phyloP scores from a whole-genome alignment of 2,113 vertebrate species.

The Barnardius zonarius region DNA sequence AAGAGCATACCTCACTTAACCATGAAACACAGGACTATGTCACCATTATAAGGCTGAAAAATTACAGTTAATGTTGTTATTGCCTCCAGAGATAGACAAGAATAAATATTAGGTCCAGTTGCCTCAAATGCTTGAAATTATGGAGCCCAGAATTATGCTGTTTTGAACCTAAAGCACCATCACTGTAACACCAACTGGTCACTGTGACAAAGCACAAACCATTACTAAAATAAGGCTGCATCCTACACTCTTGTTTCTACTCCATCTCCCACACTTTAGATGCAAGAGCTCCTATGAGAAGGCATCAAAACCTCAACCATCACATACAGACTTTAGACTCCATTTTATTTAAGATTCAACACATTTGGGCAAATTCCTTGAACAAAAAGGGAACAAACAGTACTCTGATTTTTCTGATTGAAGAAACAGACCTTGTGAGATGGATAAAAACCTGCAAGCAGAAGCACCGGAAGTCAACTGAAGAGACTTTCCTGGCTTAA shows the following conservation, averaged over 20 bases:
- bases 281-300: background rate
- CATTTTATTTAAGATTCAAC: background rate
- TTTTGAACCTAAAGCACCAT: background rate
- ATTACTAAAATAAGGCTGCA: background rate
- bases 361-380: background rate
- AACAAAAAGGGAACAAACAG: background rate
- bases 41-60: background rate
- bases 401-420: background rate
- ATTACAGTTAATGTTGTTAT: background rate
- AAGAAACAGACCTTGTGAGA: background rate
- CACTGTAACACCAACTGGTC: background rate
- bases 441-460: background rate
- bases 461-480: background rate
- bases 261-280: background rate
- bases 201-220: background rate
- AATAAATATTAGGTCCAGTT: background rate
- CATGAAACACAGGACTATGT: background rate
- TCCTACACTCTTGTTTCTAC: background rate
- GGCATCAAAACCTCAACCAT: background rate
- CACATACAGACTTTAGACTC: background rate
- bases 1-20: background rate
- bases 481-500: background rate
- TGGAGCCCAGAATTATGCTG: background rate
- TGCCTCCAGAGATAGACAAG: rapidly evolving
- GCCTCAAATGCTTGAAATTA: background rate